phyloP scores from a whole-genome alignment of 2,113 vertebrate genomes.

The Columba janthina region DNA sequence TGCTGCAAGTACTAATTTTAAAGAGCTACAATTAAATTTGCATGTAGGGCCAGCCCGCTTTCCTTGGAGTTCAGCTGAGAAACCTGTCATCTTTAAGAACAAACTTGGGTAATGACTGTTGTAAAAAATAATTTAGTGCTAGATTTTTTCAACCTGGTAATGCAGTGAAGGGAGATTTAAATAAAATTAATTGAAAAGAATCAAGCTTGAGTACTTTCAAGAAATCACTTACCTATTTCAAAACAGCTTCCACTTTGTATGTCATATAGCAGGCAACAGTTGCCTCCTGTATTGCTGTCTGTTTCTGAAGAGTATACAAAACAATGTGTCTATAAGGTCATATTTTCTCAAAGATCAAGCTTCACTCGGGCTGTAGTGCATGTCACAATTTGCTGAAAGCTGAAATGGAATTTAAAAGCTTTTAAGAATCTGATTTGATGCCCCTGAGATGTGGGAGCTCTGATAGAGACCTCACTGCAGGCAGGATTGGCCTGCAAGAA shows the following conservation, averaged over 20 bases:
- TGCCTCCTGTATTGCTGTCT: neutral
- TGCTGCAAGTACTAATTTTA: constrained; percentile 10
- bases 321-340: neutral
- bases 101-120: neutral
- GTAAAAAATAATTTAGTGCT: neutral
- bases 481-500: neutral
- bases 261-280: neutral
- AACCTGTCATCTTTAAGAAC: neutral
- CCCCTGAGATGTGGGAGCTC: neutral
- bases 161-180: neutral
- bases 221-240: neutral
- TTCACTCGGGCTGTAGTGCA: neutral
- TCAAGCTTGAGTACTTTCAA: neutral
- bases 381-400: neutral
- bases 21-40: neutral
- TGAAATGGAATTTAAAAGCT: neutral
- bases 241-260: neutral
- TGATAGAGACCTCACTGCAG: neutral
- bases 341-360: neutral
- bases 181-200: neutral
- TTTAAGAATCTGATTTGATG: neutral
- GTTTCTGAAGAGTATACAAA: neutral
- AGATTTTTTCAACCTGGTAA: neutral
- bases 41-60: neutral
- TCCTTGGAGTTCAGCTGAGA: neutral